Conservation (phyloP, 1,140 invertebrate species). For the Magallana angulata region DNA sequence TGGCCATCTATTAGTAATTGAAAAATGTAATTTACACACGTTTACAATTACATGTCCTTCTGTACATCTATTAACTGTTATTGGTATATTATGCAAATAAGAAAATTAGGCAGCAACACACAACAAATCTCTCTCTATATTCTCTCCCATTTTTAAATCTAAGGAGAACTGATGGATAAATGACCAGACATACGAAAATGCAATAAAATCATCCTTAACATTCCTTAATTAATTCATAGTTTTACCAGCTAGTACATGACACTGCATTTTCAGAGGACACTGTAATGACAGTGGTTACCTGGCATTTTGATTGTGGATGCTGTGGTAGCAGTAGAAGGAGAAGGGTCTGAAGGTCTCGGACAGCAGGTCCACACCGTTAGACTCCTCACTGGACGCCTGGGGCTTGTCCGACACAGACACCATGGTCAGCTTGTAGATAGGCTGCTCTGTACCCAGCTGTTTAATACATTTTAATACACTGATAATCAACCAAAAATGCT, state of each 20-base stretch:
- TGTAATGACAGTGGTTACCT: slow-evolving; percentile 49
- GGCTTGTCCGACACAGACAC: slow-evolving; percentile 76
- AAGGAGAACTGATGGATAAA: too few species aligned
- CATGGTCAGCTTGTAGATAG: slow-evolving; percentile 74
- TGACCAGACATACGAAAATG: too few species aligned
- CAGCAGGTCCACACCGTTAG: slow-evolving; percentile 77
- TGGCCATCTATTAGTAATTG: slow-evolving; percentile 75
- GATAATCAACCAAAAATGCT: neutral
- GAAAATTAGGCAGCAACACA: too few species aligned
- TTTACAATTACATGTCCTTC: too few species aligned
- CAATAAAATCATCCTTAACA: too few species aligned
- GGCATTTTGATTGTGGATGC: slow-evolving; percentile 68
- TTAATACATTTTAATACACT: neutral
- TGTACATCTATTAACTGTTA: too few species aligned
- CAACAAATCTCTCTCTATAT: too few species aligned
- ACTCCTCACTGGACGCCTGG: slow-evolving; percentile 74
- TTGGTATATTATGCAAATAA: too few species aligned
- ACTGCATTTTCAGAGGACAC: too few species aligned
- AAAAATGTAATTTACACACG: slow-evolving; percentile 29
- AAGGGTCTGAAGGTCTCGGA: slow-evolving; percentile 78
- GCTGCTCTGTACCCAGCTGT: slow-evolving; percentile 75
- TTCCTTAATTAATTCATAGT: too few species aligned
- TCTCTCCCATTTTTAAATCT: too few species aligned
- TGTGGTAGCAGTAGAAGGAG: slow-evolving; percentile 77
- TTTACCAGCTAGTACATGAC: too few species aligned